These are phyloP conservation scores for Halcyon senegalensis DNA, from an alignment of 2,113 vertebrate genomes.

Conservation along the genomic window DNA sequence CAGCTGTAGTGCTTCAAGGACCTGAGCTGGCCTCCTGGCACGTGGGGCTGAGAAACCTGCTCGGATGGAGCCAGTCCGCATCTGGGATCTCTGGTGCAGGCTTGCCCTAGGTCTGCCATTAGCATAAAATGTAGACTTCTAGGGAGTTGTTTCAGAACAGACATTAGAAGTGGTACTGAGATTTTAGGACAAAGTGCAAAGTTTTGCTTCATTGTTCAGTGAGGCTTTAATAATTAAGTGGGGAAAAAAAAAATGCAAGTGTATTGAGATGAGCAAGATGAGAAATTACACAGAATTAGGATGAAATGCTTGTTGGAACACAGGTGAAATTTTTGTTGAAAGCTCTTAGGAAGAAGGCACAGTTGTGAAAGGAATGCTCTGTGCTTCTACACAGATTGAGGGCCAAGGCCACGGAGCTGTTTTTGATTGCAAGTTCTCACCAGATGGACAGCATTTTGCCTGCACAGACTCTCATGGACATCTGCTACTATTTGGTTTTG, in stretches of 20 bases:
- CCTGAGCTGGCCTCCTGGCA: not conserved
- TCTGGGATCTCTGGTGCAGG: not conserved
- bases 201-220: not conserved
- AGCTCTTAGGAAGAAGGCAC: not conserved
- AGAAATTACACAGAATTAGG: not conserved
- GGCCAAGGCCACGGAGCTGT: conserved; percentile 98
- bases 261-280: fast-evolving
- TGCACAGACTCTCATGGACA: conserved; percentile 98
- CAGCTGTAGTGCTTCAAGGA: not conserved
- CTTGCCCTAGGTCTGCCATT: not conserved
- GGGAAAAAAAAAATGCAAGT: not conserved
- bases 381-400: conserved; percentile 85
- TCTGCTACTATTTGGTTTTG: conserved; percentile 95
- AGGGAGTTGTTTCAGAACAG: not conserved
- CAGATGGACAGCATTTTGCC: conserved; percentile 96
- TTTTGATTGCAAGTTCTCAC: conserved; percentile 98
- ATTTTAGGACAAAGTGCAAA: not conserved
- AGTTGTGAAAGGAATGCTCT: not conserved
- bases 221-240: not conserved
- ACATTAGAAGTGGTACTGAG: not conserved
- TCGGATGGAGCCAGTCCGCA: not conserved
- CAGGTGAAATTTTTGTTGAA: not conserved
- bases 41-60: not conserved
- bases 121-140: not conserved
- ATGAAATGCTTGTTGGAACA: not conserved